Evolutionary conservation across 2,888 invertebrate species (phyloP), one percentile per base, ranked within the genome.

Genomic region (Cryptophagus acutangulus): DNA sequence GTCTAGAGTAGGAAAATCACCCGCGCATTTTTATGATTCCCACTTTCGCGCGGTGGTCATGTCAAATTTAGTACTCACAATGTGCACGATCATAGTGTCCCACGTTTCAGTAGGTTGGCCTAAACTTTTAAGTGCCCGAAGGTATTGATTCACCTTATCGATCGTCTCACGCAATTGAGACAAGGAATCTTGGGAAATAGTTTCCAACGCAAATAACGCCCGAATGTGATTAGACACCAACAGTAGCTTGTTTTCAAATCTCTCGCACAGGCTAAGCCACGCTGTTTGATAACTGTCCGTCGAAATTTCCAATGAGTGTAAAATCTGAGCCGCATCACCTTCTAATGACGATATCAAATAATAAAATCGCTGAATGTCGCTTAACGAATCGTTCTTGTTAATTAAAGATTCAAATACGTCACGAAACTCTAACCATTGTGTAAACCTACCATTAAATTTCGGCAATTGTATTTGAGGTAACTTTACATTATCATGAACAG

Each of bases 1-100:
- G 6, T 18, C 24, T 8, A 38, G 12, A 14, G 38, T 38, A 8
- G 38, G 38, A 16, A 31, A 14, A 2, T 38, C 38, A n/a, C 38
- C 17, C 2, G 18, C 13, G 17, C 18, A 20, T 14, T 30, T 33
- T 15, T 9, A 31, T 17, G 2, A 17, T 18, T 29, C 29, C 37
- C 37, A 37, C 2, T 37, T 30, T 2, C 30, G 14, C 28, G 15
- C 13, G n/a, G 37, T 30, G 5, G 12, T 17, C 12, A 29, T 17
- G 13, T 37, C 37, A 10, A 37, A n/a, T 37, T 37, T 37, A 30
- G 17, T n/a, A n/a, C 13, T 13, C 8, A 37, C 3, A 13, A 37
- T 12, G 18, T 37, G 28, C 13, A 37, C 13, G 28, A 37, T 17
- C 10, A 37, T 2, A 15, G 14, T 30, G 13, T 37, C 37, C 30